Evolutionary conservation across 2,888 invertebrate species (phyloP).

Genomic region (Eubasilissa splendida): DNA sequence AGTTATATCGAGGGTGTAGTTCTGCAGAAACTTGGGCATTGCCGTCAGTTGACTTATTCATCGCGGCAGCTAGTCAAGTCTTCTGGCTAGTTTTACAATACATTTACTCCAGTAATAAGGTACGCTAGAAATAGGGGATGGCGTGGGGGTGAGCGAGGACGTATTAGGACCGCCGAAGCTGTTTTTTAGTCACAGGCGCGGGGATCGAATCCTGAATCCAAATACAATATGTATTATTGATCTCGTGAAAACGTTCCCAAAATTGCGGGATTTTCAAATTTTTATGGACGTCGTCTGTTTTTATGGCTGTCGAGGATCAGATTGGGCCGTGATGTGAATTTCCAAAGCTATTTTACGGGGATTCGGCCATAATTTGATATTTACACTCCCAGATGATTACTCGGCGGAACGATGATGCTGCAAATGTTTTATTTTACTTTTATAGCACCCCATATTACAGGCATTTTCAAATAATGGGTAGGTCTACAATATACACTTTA

Average conservation of each 20-base stretch:
- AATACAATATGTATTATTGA: conserved; percentile 57
- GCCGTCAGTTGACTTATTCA: conserved; percentile 11
- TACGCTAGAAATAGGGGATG: conserved; percentile 28
- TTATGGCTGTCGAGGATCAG: conserved; percentile 53
- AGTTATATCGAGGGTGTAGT: conserved; percentile 35
- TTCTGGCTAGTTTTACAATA: conserved; percentile 57
- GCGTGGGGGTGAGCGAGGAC: conserved; percentile 39
- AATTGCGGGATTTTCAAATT: conserved; percentile 53
- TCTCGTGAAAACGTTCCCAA: conserved; percentile 43
- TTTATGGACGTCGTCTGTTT: conserved; percentile 57
- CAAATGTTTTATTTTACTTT: conserved; percentile 4
- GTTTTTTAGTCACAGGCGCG: conserved; percentile 26
- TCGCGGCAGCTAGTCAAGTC: conserved; percentile 30
- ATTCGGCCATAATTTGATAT: conserved; percentile 50
- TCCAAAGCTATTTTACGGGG: conserved; percentile 51
- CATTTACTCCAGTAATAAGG: conserved; percentile 58
- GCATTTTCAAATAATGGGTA: too few species aligned
- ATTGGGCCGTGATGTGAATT: conserved; percentile 52
- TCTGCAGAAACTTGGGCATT: conserved; percentile 11
- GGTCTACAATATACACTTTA: too few species aligned
- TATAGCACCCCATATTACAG: too few species aligned
- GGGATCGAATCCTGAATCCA: conserved; percentile 43
- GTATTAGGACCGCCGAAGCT: conserved; percentile 29
- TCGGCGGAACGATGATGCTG: not conserved
- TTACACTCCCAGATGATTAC: conserved; percentile 39